Percentiles rank a stretch among this genome's conserved stretches.
Evolutionary conservation across 2,888 invertebrate species (phyloP).

Genomic region (Zygaena filipendulae): DNA sequence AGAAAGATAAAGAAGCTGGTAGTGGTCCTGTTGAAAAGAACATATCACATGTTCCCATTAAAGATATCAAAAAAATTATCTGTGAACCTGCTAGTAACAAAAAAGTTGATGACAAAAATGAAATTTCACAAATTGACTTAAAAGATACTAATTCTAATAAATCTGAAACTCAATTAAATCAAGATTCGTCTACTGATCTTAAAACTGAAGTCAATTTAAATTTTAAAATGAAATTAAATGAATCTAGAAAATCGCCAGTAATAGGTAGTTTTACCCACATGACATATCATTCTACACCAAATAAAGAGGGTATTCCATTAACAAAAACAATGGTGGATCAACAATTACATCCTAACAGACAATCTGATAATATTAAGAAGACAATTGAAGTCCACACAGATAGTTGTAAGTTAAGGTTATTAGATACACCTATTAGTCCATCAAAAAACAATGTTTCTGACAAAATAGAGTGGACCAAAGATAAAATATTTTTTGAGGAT

Average conservation of each 20-base stretch:
- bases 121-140: no score
- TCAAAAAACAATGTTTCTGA: no score
- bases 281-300: slow-evolving; percentile 58
- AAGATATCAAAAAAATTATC: slow-evolving; percentile 35
- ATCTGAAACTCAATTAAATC: slow-evolving; percentile 24
- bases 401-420: slow-evolving; percentile 29
- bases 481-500: slow-evolving; percentile 14
- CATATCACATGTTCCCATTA: slow-evolving; percentile 38
- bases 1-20: slow-evolving; percentile 1
- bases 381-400: slow-evolving; percentile 60
- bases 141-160: slow-evolving; percentile 26
- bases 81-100: slow-evolving; percentile 27
- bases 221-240: slow-evolving; percentile 50
- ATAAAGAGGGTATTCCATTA: slow-evolving; percentile 53
- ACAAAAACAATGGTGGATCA: slow-evolving; percentile 59
- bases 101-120: slow-evolving; percentile 33
- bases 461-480: no score
- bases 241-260: slow-evolving; percentile 51
- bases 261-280: slow-evolving; percentile 49
- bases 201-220: slow-evolving; percentile 43
- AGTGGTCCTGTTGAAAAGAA: slow-evolving; percentile 28
- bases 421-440: slow-evolving; percentile 24
- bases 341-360: slow-evolving; percentile 50
- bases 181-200: slow-evolving; percentile 25
- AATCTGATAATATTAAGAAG: slow-evolving; percentile 54